Evolutionary conservation across 2,888 invertebrate genomes (phyloP), one percentile per base, ranked within the genome.

Genomic region (Aporophyla lueneburgensis): DNA sequence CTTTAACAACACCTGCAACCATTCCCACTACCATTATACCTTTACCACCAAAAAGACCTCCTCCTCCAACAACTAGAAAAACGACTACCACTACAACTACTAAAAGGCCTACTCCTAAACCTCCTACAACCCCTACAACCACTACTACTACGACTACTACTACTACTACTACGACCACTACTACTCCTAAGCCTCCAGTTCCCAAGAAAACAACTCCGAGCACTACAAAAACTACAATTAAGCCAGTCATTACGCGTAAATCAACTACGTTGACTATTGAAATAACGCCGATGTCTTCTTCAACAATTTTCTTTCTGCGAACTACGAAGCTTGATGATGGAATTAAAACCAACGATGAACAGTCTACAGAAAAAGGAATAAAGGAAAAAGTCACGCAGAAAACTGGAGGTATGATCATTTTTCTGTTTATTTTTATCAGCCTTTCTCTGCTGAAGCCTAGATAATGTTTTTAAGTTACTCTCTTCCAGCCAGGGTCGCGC

Each of bases 41-140:
- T 33, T 83, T 56, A 9, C 66, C 79, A 16, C 74, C 76, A 14
- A 78, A 80, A 51, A 83, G 81, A 4, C 83, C 80, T 5, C 63
- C 83, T 21, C 82, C 63, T 1, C 6, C 56, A 19, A n/a, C 19
- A 19, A 12, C 0, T 67, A 33, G 0, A 67, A n/a, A 46, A 33
- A 46, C 40, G 7, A 67, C 58, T 9, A 46, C 54, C 7, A 56
- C 78, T 1, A 77, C 83, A 61, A 86, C 84, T 27, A 80, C 80
- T 10, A 49, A 76, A 56, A 82, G 81, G 21, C 85, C 85, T 27
- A 78, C 78, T 12, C 67, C 76, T 67, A 71, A 78, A 14, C n/a
- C 75, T 33, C 65, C 49, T 0, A 65, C 69, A 5, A 63, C 74
- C 3, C 68, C 62, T 16, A 51, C 46, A 0, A 33, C 77, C n/a